Evolutionary conservation across 2,888 invertebrate species (phyloP), one percentile per base, ranked within the genome.

Genomic region (Scaptomyza cyrtandrae): DNA sequence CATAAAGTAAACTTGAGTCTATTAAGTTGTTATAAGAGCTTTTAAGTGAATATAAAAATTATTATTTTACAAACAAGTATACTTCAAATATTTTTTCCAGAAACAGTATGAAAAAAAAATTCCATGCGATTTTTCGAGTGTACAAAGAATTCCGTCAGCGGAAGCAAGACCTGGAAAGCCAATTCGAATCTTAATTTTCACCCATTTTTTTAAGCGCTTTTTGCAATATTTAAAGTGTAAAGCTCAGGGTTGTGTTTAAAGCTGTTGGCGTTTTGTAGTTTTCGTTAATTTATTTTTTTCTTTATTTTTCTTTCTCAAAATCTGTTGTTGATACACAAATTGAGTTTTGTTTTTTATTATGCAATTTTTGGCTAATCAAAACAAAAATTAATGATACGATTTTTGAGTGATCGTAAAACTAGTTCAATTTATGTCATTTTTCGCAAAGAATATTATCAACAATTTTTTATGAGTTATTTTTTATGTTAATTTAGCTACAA

Each of bases 351-450:
- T 50, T 48, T 56, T 66, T 49, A 78, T 80, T 69, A 71, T 73
- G 70, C 75, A 75, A 78, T 65, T 46, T 49, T 53, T 58, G 29
- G 33, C 49, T 19, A 9, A 54, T 48, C 19, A 48, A 43, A n/a
- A 41, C 29, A 35, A 13, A 10, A 6, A 37, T 19, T 63, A 69
- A 63, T 55, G 37, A 58, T 27, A 43, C 49, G 10, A 74, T 24
- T 55, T 41, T 60, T 57, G 46, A 52, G n/a, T 54, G 52, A 50
- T 60, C 60, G 48, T 14, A 65, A 71, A 84, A 76, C 73, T 68
- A 81, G 84, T 78, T 81, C 59, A 67, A 14, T 35, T 44, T 64
- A 64, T 63, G 13, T 71, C 37, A 4, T 16, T 29, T 19, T 33
- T 29, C 3, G 31, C 19, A 24, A 35, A 37, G 6, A 31, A 27